Conservation (phyloP, 2,797 vertebrate species). For the Melanotaenia trifasciata region DNA sequence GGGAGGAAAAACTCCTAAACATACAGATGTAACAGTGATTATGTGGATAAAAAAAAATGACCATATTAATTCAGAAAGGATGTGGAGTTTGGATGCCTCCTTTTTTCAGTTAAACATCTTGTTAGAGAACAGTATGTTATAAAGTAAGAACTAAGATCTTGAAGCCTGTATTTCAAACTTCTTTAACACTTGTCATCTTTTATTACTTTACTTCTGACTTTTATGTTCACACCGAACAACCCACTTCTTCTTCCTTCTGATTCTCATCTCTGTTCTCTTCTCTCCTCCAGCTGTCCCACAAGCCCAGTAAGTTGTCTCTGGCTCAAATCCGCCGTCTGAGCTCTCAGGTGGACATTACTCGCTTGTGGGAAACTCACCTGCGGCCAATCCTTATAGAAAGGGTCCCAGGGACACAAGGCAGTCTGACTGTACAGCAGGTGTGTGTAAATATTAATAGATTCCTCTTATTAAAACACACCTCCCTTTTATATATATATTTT, state of each 20-base stretch:
- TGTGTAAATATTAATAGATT: constrained; percentile 38
- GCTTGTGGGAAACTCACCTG: constrained; percentile 87
- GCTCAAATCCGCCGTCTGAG: constrained; percentile 82
- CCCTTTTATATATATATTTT: background rate
- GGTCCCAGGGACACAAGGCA: constrained; percentile 87
- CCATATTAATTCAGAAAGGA: too few relatives aligned
- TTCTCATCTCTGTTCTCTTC: background rate
- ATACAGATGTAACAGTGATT: background rate
- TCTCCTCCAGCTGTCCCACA: constrained; percentile 79
- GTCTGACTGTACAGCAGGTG: constrained; percentile 86
- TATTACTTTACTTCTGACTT: too few relatives aligned
- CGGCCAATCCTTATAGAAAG: constrained; percentile 87
- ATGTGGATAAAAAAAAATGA: background rate
- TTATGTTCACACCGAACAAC: too few relatives aligned
- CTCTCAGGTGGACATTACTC: constrained; percentile 81
- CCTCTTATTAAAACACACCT: too few relatives aligned
- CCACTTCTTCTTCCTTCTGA: too few relatives aligned
- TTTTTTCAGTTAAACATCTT: too few relatives aligned
- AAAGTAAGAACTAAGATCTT: too few relatives aligned
- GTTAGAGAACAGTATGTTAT: too few relatives aligned
- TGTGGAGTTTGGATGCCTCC: too few relatives aligned
- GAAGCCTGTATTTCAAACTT: too few relatives aligned
- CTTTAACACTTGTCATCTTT: too few relatives aligned
- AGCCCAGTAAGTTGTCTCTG: constrained; percentile 79
- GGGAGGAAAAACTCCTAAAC: too few relatives aligned